phyloP scores from a whole-genome alignment of 2,797 vertebrate genomes.

The Liparis tanakae region DNA sequence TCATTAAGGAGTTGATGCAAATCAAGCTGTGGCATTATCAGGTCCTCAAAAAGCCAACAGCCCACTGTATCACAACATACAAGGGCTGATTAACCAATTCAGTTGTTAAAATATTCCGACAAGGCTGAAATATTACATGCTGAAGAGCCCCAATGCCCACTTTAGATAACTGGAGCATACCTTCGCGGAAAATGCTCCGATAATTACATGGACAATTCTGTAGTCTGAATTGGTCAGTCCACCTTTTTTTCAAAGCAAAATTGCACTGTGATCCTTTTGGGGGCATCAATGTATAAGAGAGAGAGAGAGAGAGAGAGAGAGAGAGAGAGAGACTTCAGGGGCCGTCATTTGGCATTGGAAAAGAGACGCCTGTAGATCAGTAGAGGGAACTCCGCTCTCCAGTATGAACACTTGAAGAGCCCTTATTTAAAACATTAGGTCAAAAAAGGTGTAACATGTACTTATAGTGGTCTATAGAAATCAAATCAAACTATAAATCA shows the following conservation, averaged over 20 bases:
- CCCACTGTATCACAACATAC: conserved; percentile 1
- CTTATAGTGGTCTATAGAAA: too few relatives aligned
- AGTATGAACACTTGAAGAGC: neutral
- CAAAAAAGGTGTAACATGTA: neutral
- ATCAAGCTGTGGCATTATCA: conserved; percentile 2
- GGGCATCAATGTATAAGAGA: neutral
- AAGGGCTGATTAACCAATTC: conserved; percentile 1
- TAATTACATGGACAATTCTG: neutral
- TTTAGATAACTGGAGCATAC: neutral
- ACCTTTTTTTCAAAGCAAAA: conserved; percentile 10
- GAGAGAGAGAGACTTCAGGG: neutral
- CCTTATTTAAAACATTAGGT: neutral
- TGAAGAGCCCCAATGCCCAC: neutral
- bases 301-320: neutral
- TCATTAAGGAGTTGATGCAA: conserved; percentile 3
- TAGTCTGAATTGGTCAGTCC: neutral
- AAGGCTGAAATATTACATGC: conserved; percentile 7
- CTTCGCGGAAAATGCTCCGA: neutral
- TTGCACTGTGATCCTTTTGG: conserved; percentile 3
- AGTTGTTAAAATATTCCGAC: neutral
- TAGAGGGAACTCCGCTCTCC: neutral
- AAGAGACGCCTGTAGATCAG: neutral
- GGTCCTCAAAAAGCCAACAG: conserved; percentile 2
- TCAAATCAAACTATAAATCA: too few relatives aligned
- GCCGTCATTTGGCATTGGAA: neutral